Conservation (phyloP, 2,888 invertebrate genomes). For the Trissolcus brochymenae region DNA sequence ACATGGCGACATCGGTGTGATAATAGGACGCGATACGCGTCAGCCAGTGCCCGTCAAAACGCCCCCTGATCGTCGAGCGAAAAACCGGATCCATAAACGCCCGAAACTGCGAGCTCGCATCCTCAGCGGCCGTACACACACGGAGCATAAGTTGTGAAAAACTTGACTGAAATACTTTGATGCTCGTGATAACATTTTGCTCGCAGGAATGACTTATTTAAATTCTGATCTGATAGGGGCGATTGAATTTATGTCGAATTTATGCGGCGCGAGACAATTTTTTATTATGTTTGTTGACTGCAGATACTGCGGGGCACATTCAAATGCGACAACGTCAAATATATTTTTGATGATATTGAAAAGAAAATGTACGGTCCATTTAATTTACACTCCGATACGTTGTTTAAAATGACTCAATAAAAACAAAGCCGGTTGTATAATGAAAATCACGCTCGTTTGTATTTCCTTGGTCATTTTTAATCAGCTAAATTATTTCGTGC, state of each 20-base stretch:
- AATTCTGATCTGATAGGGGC: slow-evolving; percentile 27
- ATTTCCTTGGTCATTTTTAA: no score
- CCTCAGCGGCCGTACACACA: slow-evolving; percentile 4
- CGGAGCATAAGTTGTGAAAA: slow-evolving; percentile 18
- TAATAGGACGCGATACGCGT: slow-evolving; percentile 47
- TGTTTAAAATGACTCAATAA: no score
- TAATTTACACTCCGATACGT: no score
- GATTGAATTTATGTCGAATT: slow-evolving; percentile 15
- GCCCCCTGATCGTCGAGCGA: slow-evolving; percentile 3
- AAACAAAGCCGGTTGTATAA: no score
- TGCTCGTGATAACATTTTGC: slow-evolving; percentile 33
- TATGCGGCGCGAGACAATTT: slow-evolving; percentile 20
- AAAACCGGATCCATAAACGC: slow-evolving; percentile 44
- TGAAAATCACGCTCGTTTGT: no score
- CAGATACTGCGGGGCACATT: no score
- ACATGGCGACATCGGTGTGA: slow-evolving; percentile 45
- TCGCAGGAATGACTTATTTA: slow-evolving; percentile 42
- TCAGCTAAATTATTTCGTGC: no score
- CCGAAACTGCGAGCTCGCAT: slow-evolving; percentile 31
- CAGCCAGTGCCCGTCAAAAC: slow-evolving; percentile 40
- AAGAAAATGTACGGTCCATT: not conserved
- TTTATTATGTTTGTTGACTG: slow-evolving; percentile 14
- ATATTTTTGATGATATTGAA: not conserved
- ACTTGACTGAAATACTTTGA: slow-evolving; percentile 17
- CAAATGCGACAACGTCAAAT: not conserved